These are phyloP conservation scores for Copidosoma floridanum DNA, from an alignment of 1,140 invertebrate species.

Conservation along the genomic window DNA sequence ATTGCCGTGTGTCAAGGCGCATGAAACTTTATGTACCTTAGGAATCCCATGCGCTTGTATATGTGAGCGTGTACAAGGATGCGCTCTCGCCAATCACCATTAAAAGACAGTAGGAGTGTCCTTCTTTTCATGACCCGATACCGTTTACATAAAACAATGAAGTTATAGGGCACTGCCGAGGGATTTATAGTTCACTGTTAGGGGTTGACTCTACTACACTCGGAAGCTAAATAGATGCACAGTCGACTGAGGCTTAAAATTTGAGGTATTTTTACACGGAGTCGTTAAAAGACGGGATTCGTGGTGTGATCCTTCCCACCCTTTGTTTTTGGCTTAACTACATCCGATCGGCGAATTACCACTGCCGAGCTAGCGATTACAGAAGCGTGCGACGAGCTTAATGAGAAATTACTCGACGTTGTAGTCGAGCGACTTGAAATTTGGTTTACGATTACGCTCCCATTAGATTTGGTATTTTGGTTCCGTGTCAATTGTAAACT, in stretches of 20 bases:
- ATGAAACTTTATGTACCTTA: constrained; percentile 23
- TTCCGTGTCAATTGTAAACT: too few relatives aligned
- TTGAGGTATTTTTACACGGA: constrained; percentile 38
- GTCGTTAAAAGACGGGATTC: constrained; percentile 40
- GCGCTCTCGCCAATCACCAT: constrained; percentile 27
- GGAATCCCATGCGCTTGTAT: constrained; percentile 7
- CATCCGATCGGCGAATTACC: constrained; percentile 42
- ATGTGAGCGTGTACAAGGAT: constrained; percentile 2
- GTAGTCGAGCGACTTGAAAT: constrained; percentile 1
- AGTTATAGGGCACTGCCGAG: too few relatives aligned
- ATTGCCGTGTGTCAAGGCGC: constrained; percentile 29
- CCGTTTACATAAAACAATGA: constrained; percentile 30
- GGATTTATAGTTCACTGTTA: too few relatives aligned
- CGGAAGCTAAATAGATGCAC: too few relatives aligned
- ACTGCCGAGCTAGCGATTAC: constrained; percentile 10
- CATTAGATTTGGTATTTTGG: too few relatives aligned
- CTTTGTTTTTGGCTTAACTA: constrained; percentile 35
- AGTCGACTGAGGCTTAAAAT: background rate
- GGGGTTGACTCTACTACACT: too few relatives aligned
- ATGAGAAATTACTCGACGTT: constrained; percentile 32
- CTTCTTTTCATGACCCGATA: constrained; percentile 23
- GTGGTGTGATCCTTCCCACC: constrained; percentile 34
- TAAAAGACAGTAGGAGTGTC: constrained; percentile 18
- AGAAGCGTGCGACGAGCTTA: constrained; percentile 32
- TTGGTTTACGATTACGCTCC: constrained; percentile 13